Conservation (phyloP, 2,113 vertebrate species). For the Spilogale gracilis region DNA sequence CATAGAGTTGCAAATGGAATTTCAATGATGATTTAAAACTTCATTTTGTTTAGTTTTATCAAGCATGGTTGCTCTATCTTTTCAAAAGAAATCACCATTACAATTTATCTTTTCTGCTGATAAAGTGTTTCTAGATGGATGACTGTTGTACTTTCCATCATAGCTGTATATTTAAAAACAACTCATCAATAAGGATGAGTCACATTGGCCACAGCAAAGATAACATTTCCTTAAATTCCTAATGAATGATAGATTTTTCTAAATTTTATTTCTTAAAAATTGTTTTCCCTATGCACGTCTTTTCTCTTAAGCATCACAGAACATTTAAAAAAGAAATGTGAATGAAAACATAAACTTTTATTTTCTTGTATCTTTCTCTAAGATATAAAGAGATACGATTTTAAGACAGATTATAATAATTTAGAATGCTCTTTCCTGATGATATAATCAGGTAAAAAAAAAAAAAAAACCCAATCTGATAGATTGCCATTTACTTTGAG, state of each 20-base stretch:
- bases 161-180: background rate
- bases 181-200: background rate
- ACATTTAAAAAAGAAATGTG: background rate
- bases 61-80: background rate
- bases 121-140: slow-evolving; percentile 49
- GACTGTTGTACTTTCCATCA: background rate
- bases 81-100: background rate
- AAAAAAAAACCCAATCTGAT: slow-evolving; percentile 53
- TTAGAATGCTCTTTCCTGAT: background rate
- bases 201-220: background rate
- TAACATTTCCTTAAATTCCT: background rate
- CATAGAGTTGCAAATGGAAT: background rate
- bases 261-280: background rate
- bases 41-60: slow-evolving; percentile 34
- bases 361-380: background rate
- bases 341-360: background rate
- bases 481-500: slow-evolving; percentile 72
- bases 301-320: background rate
- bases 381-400: background rate
- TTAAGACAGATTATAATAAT: background rate
- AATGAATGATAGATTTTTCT: background rate
- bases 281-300: fast-evolving
- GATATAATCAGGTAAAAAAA: slow-evolving; percentile 36
- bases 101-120: slow-evolving; percentile 56
- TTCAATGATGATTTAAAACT: slow-evolving; percentile 39